Percentiles rank a stretch among this genome's conserved stretches.
phyloP scores from a whole-genome alignment of 1,140 invertebrate species.

The Rhagoletis pomonella region DNA sequence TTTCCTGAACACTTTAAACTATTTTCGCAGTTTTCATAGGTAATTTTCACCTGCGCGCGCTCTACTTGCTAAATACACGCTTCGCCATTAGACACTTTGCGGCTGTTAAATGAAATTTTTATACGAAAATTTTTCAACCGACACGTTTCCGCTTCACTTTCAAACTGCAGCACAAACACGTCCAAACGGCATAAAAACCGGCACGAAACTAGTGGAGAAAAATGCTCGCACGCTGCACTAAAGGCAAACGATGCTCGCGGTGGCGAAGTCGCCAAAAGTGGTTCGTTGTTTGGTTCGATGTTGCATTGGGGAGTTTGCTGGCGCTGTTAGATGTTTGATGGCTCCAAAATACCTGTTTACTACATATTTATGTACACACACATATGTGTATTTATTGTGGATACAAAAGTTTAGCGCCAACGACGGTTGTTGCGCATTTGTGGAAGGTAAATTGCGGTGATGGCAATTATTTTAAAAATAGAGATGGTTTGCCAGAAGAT shows the following conservation, averaged over 20 bases:
- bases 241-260: neutral
- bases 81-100: slow-evolving; percentile 1
- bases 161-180: neutral
- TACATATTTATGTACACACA: too few relatives aligned
- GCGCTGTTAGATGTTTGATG: neutral
- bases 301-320: neutral
- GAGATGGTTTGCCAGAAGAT: neutral
- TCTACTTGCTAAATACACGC: neutral
- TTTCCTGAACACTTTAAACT: neutral
- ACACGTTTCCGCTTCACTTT: neutral
- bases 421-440: neutral
- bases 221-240: neutral
- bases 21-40: neutral
- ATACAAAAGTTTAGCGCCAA: too few relatives aligned
- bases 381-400: too few relatives aligned
- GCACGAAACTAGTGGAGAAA: slow-evolving; percentile 22
- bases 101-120: neutral
- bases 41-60: neutral
- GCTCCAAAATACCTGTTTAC: too few relatives aligned
- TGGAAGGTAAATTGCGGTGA: neutral
- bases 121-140: neutral
- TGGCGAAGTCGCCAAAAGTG: neutral
- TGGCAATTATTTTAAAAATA: neutral
- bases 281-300: slow-evolving; percentile 11
- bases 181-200: slow-evolving; percentile 35